Evolutionary conservation across 1,140 invertebrate species (phyloP).

Genomic region (Nomia melanderi): DNA sequence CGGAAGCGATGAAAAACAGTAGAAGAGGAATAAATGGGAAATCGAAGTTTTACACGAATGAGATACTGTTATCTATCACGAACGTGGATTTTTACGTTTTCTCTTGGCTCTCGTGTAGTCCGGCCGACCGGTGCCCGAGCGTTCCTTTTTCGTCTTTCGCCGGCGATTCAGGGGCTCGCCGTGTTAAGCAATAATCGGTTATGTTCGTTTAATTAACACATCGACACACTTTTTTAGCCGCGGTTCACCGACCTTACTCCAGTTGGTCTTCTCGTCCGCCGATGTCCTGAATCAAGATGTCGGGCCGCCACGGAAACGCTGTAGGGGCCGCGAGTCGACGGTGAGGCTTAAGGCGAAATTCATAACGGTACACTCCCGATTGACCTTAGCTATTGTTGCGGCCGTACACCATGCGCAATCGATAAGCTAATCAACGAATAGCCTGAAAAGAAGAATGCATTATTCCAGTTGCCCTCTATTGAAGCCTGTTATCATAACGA

Average conservation of each 20-base stretch:
- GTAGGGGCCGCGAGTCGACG: background rate
- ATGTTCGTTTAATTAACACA: constrained; percentile 55
- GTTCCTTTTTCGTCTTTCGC: constrained; percentile 1
- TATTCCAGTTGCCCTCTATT: constrained; percentile 11
- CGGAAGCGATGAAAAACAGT: no score
- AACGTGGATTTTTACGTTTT: background rate
- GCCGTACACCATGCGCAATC: constrained; percentile 16
- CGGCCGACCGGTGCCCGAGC: background rate
- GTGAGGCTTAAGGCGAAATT: background rate
- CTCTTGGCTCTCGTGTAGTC: background rate
- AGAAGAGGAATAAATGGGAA: no score
- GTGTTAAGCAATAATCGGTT: constrained; percentile 44
- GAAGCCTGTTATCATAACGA: constrained; percentile 18
- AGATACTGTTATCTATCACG: background rate
- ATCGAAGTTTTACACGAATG: background rate
- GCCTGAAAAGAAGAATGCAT: constrained; percentile 16
- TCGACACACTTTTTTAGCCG: constrained; percentile 49
- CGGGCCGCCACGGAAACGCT: background rate
- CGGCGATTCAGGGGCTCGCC: background rate
- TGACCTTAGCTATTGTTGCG: constrained; percentile 11
- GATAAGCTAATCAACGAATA: constrained; percentile 43
- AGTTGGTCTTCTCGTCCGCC: constrained; percentile 21
- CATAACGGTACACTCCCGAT: constrained; percentile 32
- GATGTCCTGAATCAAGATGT: background rate
- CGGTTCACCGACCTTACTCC: constrained; percentile 51